Conservation (phyloP, 2,797 vertebrate genomes). For the Tamandua tetradactyla region DNA sequence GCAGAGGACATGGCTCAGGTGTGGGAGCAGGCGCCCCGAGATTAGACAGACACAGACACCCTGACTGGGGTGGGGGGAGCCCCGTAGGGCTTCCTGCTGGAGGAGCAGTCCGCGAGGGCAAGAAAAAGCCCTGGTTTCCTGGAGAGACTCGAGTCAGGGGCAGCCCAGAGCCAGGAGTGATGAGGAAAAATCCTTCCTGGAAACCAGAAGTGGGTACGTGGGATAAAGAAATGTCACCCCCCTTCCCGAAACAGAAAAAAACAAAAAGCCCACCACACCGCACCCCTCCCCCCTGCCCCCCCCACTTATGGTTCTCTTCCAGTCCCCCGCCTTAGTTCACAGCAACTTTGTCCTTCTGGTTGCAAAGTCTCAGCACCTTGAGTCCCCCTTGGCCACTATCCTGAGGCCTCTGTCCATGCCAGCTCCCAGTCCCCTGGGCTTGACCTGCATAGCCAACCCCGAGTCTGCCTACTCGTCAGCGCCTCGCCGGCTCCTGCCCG, state of each 20-base stretch:
- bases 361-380: not conserved
- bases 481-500: not conserved
- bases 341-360: not conserved
- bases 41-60: not conserved
- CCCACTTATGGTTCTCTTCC: too few species aligned
- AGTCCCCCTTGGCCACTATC: not conserved
- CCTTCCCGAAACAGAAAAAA: not conserved
- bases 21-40: not conserved
- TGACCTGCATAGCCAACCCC: not conserved
- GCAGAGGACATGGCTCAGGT: slow-evolving; percentile 52
- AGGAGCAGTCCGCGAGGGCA: accelerated
- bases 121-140: not conserved
- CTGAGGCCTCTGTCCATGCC: too few species aligned
- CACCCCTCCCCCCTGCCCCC: accelerated
- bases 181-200: not conserved
- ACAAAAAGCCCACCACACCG: not conserved
- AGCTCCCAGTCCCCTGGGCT: not conserved
- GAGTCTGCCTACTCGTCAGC: not conserved
- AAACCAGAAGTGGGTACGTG: not conserved
- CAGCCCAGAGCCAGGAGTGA: not conserved
- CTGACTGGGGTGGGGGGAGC: not conserved
- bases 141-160: not conserved
- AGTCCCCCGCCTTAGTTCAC: too few species aligned
- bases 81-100: not conserved
- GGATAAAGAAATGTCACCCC: not conserved